phyloP scores from a whole-genome alignment of 2,888 invertebrate genomes.

The Sceliomorpha sp. region DNA sequence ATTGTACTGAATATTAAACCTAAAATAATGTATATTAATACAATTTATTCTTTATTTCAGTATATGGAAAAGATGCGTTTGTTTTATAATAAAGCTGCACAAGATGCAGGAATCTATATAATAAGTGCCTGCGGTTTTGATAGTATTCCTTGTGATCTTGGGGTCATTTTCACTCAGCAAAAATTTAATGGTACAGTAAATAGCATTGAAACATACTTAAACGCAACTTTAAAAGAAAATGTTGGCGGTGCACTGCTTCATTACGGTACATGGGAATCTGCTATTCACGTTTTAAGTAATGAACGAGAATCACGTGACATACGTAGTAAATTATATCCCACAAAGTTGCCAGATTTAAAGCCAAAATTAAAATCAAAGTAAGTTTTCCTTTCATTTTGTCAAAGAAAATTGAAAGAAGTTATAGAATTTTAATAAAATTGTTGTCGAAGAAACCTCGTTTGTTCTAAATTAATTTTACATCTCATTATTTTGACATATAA shows the following conservation, averaged over 20 bases:
- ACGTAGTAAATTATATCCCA: constrained; percentile 85
- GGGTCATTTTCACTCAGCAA: constrained; percentile 88
- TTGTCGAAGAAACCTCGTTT: no score
- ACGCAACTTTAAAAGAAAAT: constrained; percentile 65
- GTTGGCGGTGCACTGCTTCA: constrained; percentile 83
- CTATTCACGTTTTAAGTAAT: constrained; percentile 88
- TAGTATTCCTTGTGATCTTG: constrained; percentile 94
- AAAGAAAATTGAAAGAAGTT: no score
- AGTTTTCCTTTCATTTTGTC: constrained; percentile 8
- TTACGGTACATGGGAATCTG: constrained; percentile 94
- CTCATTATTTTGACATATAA: no score
- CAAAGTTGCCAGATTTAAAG: constrained; percentile 83
- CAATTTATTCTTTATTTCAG: constrained; percentile 78
- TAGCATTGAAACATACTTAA: constrained; percentile 88
- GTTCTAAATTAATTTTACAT: no score
- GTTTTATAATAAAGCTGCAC: constrained; percentile 87
- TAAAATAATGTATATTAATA: no score
- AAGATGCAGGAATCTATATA: constrained; percentile 90
- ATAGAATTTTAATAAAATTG: no score
- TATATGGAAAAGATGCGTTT: constrained; percentile 93
- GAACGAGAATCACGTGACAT: constrained; percentile 84
- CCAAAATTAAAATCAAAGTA: constrained; percentile 84
- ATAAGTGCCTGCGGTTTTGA: constrained; percentile 97
- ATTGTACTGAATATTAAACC: no score
- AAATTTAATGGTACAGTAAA: constrained; percentile 90